These are phyloP conservation scores for Paramormyrops hopkinsi DNA, from an alignment of 2,797 vertebrate species.

Conservation along the genomic window DNA sequence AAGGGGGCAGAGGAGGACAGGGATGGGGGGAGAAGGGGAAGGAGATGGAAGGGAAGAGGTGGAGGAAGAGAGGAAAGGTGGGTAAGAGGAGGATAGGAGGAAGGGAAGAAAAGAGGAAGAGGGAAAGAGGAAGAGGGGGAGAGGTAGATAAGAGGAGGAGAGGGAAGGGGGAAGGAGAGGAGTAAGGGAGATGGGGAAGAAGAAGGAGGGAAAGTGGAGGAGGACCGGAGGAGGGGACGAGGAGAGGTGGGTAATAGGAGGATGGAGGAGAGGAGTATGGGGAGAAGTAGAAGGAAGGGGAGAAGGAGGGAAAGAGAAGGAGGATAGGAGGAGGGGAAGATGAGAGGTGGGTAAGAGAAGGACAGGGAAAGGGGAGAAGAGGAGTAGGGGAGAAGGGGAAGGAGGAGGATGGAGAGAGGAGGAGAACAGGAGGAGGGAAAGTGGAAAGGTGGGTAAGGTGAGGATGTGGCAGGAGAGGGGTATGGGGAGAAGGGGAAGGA, in stretches of 20 bases:
- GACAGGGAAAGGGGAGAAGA: not conserved
- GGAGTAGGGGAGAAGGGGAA: not conserved
- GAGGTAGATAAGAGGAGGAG: not conserved
- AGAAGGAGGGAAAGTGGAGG: not conserved
- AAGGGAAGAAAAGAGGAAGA: not conserved
- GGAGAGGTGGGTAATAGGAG: not conserved
- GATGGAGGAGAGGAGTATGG: not conserved
- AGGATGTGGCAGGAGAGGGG: not conserved
- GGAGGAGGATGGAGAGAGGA: not conserved
- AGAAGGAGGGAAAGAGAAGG: not conserved
- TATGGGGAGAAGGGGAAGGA: not conserved
- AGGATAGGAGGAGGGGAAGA: not conserved
- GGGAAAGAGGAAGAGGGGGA: not conserved
- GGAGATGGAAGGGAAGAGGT: not conserved
- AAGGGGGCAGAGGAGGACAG: not conserved
- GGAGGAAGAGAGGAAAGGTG: not conserved
- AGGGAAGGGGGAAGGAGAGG: not conserved
- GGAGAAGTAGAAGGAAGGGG: not conserved
- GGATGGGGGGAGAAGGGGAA: not conserved
- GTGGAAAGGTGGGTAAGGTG: not conserved
- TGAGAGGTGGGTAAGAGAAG: not conserved
- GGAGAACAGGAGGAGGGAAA: not conserved
- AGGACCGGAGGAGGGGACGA: not conserved
- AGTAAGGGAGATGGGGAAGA: not conserved
- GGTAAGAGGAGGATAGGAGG: not conserved